A percentile compares a stretch with the other conserved stretches of the same genome.
These are phyloP conservation scores for Phymorhynchus buccinoides DNA, from an alignment of 1,140 invertebrate species.

Conservation along the genomic window DNA sequence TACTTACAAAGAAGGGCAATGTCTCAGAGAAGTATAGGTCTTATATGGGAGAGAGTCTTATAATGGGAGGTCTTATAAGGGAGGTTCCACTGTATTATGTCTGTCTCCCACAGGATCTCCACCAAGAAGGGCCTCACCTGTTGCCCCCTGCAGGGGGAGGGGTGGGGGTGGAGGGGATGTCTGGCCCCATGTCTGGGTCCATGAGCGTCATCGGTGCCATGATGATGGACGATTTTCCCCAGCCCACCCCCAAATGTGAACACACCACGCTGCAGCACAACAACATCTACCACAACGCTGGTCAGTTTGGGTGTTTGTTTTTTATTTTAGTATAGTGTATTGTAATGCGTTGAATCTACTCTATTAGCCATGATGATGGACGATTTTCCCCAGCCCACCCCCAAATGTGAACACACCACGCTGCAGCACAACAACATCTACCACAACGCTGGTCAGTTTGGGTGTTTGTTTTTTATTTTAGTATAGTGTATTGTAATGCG, in stretches of 20 bases:
- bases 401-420: slow-evolving; percentile 43
- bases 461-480: no score
- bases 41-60: no score
- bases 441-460: slow-evolving; percentile 62
- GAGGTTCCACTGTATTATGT: no score
- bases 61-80: no score
- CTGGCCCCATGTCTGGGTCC: background rate
- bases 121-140: background rate
- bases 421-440: slow-evolving; percentile 66
- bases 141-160: background rate
- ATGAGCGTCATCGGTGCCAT: background rate
- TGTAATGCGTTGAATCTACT: no score
- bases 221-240: background rate
- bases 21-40: no score
- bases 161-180: background rate
- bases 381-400: background rate
- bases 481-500: no score
- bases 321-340: no score
- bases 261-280: slow-evolving; percentile 61
- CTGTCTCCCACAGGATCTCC: slow-evolving; percentile 36
- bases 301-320: no score
- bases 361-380: background rate
- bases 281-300: slow-evolving; percentile 64
- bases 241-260: background rate
- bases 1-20: no score